These are phyloP conservation scores for Chionomys nivalis DNA, from an alignment of 2,113 vertebrate genomes.

Conservation along the genomic window DNA sequence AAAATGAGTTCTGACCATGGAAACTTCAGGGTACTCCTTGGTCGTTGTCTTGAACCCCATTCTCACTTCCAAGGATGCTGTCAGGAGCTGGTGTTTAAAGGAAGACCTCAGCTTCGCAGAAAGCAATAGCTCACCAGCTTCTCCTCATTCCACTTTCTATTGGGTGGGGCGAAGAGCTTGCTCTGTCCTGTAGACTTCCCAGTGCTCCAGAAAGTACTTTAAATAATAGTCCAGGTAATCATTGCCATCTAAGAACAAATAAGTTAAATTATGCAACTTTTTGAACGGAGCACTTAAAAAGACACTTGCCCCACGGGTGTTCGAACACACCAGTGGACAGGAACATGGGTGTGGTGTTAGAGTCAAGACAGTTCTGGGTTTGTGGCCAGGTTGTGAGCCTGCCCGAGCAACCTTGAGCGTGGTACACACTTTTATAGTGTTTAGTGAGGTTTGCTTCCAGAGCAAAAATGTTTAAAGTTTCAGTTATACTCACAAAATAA, in stretches of 20 bases:
- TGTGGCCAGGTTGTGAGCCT: neutral
- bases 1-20: neutral
- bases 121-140: neutral
- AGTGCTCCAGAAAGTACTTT: neutral
- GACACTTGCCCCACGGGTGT: neutral
- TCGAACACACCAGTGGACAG: neutral
- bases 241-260: neutral
- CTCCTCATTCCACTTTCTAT: conserved; percentile 38
- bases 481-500: neutral
- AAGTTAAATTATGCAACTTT: neutral
- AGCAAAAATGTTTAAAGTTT: conserved; percentile 23
- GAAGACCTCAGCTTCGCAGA: neutral
- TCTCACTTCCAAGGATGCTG: neutral
- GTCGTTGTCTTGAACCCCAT: neutral
- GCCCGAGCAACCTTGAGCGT: neutral
- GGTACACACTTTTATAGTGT: neutral
- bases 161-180: conserved; percentile 62
- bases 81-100: neutral
- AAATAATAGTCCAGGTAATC: neutral
- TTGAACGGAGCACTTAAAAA: neutral
- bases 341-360: accelerated
- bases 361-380: neutral
- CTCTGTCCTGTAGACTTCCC: neutral
- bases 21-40: neutral
- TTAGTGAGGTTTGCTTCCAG: conserved; percentile 14